These are phyloP conservation scores for Apamea epomidion DNA, from an alignment of 2,888 invertebrate species.

Conservation along the genomic window DNA sequence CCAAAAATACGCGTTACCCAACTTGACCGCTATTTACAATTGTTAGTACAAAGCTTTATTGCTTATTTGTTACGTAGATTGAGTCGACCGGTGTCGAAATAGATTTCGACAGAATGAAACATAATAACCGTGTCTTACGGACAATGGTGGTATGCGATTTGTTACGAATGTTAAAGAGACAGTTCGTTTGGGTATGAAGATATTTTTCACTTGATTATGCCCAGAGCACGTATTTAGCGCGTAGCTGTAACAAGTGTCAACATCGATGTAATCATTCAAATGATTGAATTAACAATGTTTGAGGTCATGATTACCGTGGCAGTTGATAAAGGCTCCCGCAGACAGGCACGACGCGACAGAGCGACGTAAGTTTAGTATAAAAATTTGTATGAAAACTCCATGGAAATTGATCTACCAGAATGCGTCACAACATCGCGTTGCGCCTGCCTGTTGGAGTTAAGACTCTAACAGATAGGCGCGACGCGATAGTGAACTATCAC, in stretches of 20 bases:
- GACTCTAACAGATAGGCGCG: not conserved
- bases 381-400: too few species aligned
- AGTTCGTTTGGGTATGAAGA: conserved; percentile 4
- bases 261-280: conserved; percentile 28
- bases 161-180: conserved; percentile 54
- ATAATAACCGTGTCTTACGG: conserved; percentile 52
- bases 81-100: conserved; percentile 55
- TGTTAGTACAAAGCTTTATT: conserved; percentile 50
- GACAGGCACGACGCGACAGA: too few species aligned
- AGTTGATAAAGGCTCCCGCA: not conserved
- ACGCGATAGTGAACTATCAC: not conserved
- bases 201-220: conserved; percentile 17
- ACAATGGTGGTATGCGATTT: conserved; percentile 51
- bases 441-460: not conserved
- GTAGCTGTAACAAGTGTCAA: conserved; percentile 34
- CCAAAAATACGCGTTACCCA: conserved; percentile 43
- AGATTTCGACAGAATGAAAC: conserved; percentile 59
- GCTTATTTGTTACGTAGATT: conserved; percentile 52
- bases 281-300: conserved; percentile 21
- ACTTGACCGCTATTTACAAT: conserved; percentile 45
- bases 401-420: too few species aligned
- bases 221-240: conserved; percentile 38
- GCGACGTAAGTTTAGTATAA: too few species aligned
- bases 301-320: not conserved
- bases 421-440: too few species aligned